Evolutionary conservation across 2,797 vertebrate genomes (phyloP).

Genomic region (Decapterus maruadsi): DNA sequence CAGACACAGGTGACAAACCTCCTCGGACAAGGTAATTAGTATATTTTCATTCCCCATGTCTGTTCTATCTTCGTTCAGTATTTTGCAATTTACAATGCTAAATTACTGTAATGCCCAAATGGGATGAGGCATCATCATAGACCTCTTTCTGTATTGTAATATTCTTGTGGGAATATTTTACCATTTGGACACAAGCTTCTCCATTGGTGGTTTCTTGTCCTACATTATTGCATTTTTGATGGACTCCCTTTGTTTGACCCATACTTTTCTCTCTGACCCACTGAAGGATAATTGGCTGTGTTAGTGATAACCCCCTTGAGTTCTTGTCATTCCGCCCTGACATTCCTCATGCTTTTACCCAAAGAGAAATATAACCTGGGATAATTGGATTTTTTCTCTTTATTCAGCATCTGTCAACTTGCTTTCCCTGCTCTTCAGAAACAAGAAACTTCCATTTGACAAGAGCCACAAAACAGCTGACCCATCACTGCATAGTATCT

Average conservation of each 20-base stretch:
- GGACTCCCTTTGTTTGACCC: constrained; percentile 71
- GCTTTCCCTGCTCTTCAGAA: constrained; percentile 33
- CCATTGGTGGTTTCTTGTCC: constrained; percentile 51
- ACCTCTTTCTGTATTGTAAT: neutral
- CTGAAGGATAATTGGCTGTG: constrained; percentile 80
- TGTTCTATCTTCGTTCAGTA: constrained; percentile 4
- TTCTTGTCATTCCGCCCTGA: constrained; percentile 77
- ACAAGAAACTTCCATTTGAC: constrained; percentile 60
- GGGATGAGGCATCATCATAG: neutral
- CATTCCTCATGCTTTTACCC: constrained; percentile 67
- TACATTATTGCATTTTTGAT: constrained; percentile 74
- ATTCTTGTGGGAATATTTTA: constrained; percentile 20
- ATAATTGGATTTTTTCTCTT: constrained; percentile 74
- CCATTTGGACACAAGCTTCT: constrained; percentile 51
- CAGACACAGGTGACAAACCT: neutral
- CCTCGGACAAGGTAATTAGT: neutral
- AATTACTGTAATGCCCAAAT: constrained; percentile 4
- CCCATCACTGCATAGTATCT: constrained; percentile 20
- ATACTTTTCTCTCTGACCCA: constrained; percentile 64
- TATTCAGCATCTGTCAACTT: constrained; percentile 51
- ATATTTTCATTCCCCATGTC: neutral
- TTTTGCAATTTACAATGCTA: constrained; percentile 4
- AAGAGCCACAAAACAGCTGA: constrained; percentile 50
- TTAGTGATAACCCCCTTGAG: constrained; percentile 73
- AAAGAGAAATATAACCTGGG: constrained; percentile 70